These are phyloP conservation scores for Drosophila meridiana DNA, from an alignment of 2,888 invertebrate species.

Conservation along the genomic window DNA sequence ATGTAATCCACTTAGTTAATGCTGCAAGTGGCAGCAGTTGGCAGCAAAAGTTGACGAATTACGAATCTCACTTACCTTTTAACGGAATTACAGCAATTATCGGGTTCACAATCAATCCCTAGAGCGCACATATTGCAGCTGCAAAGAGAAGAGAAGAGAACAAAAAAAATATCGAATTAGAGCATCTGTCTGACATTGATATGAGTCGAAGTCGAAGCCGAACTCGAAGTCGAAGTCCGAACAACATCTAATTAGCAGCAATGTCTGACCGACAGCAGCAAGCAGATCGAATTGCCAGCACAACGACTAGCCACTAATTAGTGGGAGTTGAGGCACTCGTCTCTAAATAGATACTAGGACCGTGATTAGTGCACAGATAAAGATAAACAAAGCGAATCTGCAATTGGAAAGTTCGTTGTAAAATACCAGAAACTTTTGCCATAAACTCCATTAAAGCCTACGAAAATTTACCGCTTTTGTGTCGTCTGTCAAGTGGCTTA, in stretches of 20 bases:
- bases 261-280: neutral
- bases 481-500: slow-evolving; percentile 40
- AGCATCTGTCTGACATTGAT: slow-evolving; percentile 3
- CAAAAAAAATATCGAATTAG: slow-evolving; percentile 22
- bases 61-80: slow-evolving; percentile 58
- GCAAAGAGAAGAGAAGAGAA: slow-evolving; percentile 14
- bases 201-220: neutral
- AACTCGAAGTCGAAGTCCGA: neutral
- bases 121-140: slow-evolving; percentile 48
- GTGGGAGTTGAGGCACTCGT: slow-evolving; percentile 3
- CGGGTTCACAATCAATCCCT: slow-evolving; percentile 20
- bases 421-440: slow-evolving; percentile 10
- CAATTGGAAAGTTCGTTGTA: neutral
- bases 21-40: slow-evolving; percentile 24
- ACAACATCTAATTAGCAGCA: slow-evolving; percentile 27
- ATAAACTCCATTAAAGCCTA: slow-evolving; percentile 5
- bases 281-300: slow-evolving; percentile 6
- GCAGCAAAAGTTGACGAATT: slow-evolving; percentile 24
- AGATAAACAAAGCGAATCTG: neutral
- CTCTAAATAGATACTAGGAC: slow-evolving; percentile 3
- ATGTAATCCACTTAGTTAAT: slow-evolving; percentile 39
- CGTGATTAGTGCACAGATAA: slow-evolving; percentile 9
- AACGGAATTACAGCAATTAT: slow-evolving; percentile 57
- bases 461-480: slow-evolving; percentile 20
- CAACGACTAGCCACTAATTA: slow-evolving; percentile 29